A percentile compares a stretch with the other conserved stretches of the same genome.
Conservation (phyloP, 2,113 vertebrate species). For the Tragelaphus scriptus region DNA sequence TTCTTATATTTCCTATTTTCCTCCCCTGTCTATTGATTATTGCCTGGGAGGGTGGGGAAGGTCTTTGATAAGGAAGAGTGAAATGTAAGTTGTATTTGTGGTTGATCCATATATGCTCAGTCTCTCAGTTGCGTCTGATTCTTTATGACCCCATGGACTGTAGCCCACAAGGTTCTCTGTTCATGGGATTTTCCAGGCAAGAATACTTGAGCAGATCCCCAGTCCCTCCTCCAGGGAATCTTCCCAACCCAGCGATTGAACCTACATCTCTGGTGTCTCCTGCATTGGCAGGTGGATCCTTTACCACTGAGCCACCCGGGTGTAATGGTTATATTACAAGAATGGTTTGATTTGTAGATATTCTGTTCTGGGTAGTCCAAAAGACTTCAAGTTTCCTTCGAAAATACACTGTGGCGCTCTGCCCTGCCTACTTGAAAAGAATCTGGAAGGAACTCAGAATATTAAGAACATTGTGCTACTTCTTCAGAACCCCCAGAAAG, state of each 20-base stretch:
- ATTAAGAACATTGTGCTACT: background rate
- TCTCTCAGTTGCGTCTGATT: background rate
- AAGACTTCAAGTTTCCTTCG: background rate
- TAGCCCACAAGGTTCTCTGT: background rate
- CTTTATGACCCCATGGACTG: background rate
- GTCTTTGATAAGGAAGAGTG: background rate
- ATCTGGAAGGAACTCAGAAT: background rate
- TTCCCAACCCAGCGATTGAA: background rate
- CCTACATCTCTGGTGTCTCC: background rate
- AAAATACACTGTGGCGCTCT: too few species aligned
- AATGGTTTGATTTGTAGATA: background rate
- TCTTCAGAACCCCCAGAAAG: background rate
- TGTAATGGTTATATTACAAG: background rate
- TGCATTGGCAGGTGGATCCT: background rate
- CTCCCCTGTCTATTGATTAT: background rate
- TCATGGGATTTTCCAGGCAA: background rate
- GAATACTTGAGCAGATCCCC: background rate
- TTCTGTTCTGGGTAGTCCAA: background rate
- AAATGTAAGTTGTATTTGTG: background rate
- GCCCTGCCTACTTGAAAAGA: background rate
- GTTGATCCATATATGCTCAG: background rate
- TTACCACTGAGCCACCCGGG: background rate
- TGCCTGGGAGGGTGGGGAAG: background rate
- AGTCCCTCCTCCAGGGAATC: background rate
- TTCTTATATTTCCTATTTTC: background rate